A percentile compares a stretch with the other conserved stretches of the same genome.
Conservation (phyloP, 2,797 vertebrate genomes). For the Artibeus jamaicensis region DNA sequence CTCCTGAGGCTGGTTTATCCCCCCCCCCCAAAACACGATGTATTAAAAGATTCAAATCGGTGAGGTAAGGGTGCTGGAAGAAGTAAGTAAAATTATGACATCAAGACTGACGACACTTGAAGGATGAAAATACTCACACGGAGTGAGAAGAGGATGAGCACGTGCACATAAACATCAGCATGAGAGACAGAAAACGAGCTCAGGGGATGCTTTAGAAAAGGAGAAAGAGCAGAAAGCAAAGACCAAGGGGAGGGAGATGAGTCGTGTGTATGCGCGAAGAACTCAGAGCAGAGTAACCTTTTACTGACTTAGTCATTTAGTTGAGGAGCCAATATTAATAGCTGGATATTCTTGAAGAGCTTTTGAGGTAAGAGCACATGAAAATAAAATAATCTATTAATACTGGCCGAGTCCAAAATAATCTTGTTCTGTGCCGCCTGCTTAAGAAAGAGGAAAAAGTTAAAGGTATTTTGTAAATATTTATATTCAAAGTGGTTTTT, state of each 20-base stretch:
- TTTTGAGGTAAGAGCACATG: background rate
- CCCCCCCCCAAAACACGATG: background rate
- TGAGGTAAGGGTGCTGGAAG: constrained; percentile 5
- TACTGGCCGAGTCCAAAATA: background rate
- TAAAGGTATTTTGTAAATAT: constrained; percentile 18
- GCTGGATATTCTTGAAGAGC: background rate
- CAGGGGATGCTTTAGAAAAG: background rate
- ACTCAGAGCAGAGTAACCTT: background rate
- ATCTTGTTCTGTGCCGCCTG: background rate
- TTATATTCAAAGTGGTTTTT: constrained; percentile 27
- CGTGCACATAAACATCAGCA: background rate
- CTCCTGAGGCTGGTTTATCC: background rate
- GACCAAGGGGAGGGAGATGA: background rate
- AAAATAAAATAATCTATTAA: constrained; percentile 45
- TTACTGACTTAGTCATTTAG: background rate
- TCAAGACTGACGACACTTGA: background rate
- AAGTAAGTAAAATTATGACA: background rate
- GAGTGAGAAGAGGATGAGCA: background rate
- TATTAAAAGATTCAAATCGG: background rate
- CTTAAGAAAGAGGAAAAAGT: constrained; percentile 29
- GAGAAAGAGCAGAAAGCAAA: background rate
- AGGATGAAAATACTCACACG: constrained; percentile 28
- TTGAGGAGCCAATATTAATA: background rate
- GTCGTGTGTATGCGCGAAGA: background rate
- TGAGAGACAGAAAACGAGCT: background rate